Base-by-base conservation (phyloP, 2,797 vertebrate species). In the Euphonia xanthogaster region DNA sequence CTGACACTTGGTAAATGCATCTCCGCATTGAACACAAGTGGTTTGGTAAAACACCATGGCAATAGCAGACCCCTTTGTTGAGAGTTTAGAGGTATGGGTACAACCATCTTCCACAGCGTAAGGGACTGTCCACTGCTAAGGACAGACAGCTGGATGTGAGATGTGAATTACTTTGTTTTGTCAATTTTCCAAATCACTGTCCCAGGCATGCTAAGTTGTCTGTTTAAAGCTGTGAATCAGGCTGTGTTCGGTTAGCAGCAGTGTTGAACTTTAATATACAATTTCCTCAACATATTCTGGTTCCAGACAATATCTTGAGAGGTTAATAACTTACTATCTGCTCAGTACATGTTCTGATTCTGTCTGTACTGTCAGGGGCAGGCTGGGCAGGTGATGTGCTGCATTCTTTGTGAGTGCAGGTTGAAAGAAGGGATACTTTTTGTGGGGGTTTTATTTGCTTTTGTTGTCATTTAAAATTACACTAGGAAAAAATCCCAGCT, bases 251-350 rank as follows among this genome's bases (percentile, higher is more conserved):
- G 31, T 88, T 83, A 86, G 39, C 30, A 70, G 35, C 39, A 76
- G 15, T 31, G 21, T 88, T 95, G 40, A 42, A 44, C 68, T 86
- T 90, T 57, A 86, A 58, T 86, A 67, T 44, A 42, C 37, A 63
- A 71, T 82, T 95, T 82, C 31, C 51, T 82, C 79, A 66, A 53
- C n/a, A 88, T 81, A 90, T 71, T 93, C 73, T 76, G 6, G 5
- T 78, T 94, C 67, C 67, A 90, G 93, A 71, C 79, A 71, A 4
- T 94, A 84, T 90, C 73, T 70, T 76, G 42, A 84, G 85, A 84
- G 82, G 71, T 90, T 90, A 86, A 73, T 86, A 93, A 58, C 72
- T 91, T 86, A 23, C 37, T 88, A 5, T 83, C 57, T 88, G 50
- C 73, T 68, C 21, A 82, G 42, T 14, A 1, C 7, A 1, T 91